Percentiles rank a stretch among this genome's conserved stretches.
phyloP scores from a whole-genome alignment of 1,140 invertebrate genomes.

The Tribolium castaneum region DNA sequence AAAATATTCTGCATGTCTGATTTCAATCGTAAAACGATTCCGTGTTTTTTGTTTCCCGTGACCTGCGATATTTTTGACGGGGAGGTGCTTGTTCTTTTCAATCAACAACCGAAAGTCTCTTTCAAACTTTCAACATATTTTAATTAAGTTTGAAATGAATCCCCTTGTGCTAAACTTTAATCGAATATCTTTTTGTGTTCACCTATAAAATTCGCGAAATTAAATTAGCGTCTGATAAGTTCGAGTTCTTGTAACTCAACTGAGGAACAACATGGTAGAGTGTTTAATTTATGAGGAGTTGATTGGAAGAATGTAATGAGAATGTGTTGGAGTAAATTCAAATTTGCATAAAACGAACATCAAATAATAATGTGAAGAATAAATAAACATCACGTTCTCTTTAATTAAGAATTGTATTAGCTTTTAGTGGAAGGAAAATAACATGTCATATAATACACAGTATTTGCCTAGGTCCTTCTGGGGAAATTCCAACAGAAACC shows the following conservation, averaged over 20 bases:
- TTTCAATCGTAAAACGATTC: conserved; percentile 14
- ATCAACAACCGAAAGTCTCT: neutral
- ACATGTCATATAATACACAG: conserved; percentile 33
- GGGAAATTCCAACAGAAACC: conserved; percentile 20
- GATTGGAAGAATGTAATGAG: neutral
- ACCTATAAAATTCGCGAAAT: conserved; percentile 37
- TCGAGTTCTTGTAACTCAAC: conserved; percentile 14
- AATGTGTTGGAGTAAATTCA: neutral
- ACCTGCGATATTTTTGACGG: neutral
- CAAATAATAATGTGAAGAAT: conserved; percentile 20
- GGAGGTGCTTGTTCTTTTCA: neutral
- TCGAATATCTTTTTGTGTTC: conserved; percentile 43
- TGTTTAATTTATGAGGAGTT: neutral
- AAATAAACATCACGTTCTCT: conserved; percentile 21
- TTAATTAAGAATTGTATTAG: conserved; percentile 28
- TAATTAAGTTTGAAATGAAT: conserved; percentile 45
- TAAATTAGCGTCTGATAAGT: conserved; percentile 29
- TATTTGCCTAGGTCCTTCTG: conserved; percentile 35
- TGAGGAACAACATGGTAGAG: neutral
- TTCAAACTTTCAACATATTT: conserved; percentile 33
- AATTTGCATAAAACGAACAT: conserved; percentile 9
- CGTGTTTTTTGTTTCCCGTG: neutral
- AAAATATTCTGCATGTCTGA: conserved; percentile 36
- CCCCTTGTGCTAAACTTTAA: conserved; percentile 38
- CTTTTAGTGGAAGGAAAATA: conserved; percentile 31